Evolutionary conservation across 2,888 invertebrate genomes (phyloP), one percentile per base, ranked within the genome.

Genomic region (Mesorhabditis belari): DNA sequence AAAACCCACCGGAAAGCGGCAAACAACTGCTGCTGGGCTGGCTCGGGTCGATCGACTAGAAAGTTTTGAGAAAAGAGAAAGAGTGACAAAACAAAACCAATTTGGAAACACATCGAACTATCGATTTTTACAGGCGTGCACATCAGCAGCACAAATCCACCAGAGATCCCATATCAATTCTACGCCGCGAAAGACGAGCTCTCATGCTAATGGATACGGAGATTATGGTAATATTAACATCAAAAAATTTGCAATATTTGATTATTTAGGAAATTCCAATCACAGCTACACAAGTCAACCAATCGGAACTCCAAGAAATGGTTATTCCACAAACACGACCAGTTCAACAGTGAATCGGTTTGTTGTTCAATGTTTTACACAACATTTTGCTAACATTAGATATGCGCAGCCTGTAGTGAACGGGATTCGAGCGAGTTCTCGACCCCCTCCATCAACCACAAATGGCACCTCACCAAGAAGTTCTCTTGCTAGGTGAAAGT

Each of bases 401-500:
- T n/a, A n/a, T n/a, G n/a, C n/a, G n/a, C n/a, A n/a, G n/a, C n/a
- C n/a, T n/a, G n/a, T n/a, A n/a, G n/a, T n/a, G n/a, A n/a, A n/a
- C n/a, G n/a, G n/a, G n/a, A 35, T n/a, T 35, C 44, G 44, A n/a
- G 44, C 44, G 12, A 35, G 12, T 35, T 17, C 44, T 17, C 44
- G 44, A 9, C 12, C 44, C n/a, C 44, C n/a, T 17, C 44, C 44
- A 9, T 9, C 44, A 9, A n/a, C n/a, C 44, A 35, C 44, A 9
- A 35, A 35, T 35, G 44, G 44, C 12, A n/a, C n/a, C n/a, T 35
- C 44, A n/a, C 44, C 44, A 9, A 35, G 67, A 19, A 68, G 63
- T 50, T 70, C 70, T 23, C 62, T 70, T 4, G 67, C 65, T 25
- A 70, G 63, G 63, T 60, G 25, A 23, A 17, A 17, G 44, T 35